These are phyloP conservation scores for Actinia tenebrosa DNA, from an alignment of 64 coral and sea anemone species.

Conservation along the genomic window DNA sequence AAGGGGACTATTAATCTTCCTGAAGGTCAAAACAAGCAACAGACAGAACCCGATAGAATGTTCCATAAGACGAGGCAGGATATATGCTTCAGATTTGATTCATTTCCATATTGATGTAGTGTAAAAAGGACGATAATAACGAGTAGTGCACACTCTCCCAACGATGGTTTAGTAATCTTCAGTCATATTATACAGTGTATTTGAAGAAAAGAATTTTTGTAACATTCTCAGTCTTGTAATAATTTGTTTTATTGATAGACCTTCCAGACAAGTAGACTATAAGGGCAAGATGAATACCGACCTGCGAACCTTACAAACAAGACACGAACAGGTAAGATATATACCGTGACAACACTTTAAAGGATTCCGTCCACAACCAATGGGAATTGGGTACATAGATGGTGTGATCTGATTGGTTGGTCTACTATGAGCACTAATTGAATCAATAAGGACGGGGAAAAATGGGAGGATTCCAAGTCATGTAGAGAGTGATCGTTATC, in stretches of 20 bases:
- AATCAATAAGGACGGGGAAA: not conserved
- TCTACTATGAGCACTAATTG: not conserved
- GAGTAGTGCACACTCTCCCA: too few relatives aligned
- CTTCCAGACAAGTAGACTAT: slow-evolving; percentile 8
- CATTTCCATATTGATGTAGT: too few relatives aligned
- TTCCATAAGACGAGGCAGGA: too few relatives aligned
- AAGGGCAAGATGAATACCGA: not conserved
- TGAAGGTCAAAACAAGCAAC: too few relatives aligned
- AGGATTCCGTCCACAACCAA: too few relatives aligned
- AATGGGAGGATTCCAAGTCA: not conserved
- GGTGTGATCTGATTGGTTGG: not conserved
- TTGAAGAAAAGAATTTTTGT: not conserved
- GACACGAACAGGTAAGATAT: not conserved
- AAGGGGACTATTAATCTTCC: too few relatives aligned
- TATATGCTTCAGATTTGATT: too few relatives aligned
- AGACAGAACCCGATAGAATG: too few relatives aligned
- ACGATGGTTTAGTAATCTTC: not conserved
- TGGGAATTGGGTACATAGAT: not conserved
- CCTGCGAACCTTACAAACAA: not conserved
- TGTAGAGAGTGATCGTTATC: not conserved
- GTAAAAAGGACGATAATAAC: too few relatives aligned
- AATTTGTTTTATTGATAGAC: not conserved
- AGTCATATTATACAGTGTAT: not conserved
- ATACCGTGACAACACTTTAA: too few relatives aligned
- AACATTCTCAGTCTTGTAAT: not conserved